Conservation (phyloP, 2,113 vertebrate species). For the Pedetes capensis region DNA sequence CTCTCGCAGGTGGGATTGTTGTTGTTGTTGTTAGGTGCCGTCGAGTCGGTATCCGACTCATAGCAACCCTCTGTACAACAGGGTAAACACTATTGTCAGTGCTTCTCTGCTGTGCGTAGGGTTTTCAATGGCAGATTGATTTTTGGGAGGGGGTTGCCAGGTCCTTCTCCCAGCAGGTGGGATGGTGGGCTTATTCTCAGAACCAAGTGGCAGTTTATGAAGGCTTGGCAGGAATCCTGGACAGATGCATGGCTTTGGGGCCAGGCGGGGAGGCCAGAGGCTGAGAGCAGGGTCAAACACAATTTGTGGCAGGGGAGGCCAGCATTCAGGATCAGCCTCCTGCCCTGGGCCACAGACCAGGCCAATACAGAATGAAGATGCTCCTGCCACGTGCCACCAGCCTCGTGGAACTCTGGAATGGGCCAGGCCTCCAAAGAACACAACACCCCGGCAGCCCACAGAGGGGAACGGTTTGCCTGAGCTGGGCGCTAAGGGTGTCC, state of each 20-base stretch:
- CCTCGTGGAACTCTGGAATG: neutral
- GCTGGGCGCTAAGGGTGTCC: neutral
- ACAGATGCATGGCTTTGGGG: neutral
- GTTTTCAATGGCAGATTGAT: no score
- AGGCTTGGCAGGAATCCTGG: neutral
- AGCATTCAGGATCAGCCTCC: neutral
- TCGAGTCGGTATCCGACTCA: no score
- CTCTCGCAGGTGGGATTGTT: no score
- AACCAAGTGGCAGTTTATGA: neutral
- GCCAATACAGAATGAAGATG: neutral
- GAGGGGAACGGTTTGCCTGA: neutral
- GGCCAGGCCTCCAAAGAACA: neutral
- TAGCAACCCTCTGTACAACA: no score
- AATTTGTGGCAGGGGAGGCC: neutral
- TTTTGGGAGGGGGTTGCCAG: no score
- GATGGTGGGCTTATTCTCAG: neutral
- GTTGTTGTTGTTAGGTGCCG: no score
- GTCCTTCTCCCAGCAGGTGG: no score
- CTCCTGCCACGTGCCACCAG: neutral
- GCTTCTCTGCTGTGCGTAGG: no score
- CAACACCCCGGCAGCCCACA: neutral
- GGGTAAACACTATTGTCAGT: no score
- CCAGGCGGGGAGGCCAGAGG: neutral
- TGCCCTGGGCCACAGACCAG: neutral
- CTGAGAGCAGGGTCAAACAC: neutral